A percentile compares a stretch with the other conserved stretches of the same genome.
These are phyloP conservation scores for Pelecanus crispus DNA, from an alignment of 2,113 vertebrate genomes.

Conservation along the genomic window DNA sequence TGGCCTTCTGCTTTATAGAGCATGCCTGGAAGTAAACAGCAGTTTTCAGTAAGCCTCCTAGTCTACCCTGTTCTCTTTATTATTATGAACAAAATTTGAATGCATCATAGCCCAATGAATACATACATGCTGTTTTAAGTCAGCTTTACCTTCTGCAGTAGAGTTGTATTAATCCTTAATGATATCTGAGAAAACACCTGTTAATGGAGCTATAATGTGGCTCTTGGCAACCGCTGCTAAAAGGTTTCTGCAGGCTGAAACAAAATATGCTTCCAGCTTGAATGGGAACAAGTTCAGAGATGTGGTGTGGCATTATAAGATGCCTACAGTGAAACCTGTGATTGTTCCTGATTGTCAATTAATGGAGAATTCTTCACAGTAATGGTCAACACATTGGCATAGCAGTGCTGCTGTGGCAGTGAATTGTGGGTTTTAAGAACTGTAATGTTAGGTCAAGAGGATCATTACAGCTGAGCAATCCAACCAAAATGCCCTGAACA, in stretches of 20 bases:
- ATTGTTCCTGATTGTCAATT: not conserved
- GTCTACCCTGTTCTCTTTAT: not conserved
- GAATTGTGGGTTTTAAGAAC: not conserved
- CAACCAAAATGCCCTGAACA: not conserved
- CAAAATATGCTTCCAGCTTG: not conserved
- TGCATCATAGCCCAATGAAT: not conserved
- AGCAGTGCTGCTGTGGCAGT: not conserved
- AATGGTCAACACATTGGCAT: not conserved
- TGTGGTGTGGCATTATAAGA: not conserved
- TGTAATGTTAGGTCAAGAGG: not conserved
- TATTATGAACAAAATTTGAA: not conserved
- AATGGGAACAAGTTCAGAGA: not conserved
- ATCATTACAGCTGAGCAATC: not conserved
- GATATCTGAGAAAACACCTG: not conserved
- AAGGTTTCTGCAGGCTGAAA: not conserved
- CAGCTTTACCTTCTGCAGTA: not conserved
- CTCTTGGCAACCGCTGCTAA: not conserved
- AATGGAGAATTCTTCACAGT: not conserved
- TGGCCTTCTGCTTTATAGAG: not conserved
- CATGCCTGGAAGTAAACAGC: not conserved
- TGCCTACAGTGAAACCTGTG: not conserved
- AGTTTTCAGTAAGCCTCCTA: not conserved
- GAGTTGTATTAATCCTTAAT: not conserved
- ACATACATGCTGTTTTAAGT: not conserved
- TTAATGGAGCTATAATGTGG: not conserved